These are phyloP conservation scores for Leptopterna dolabrata DNA, from an alignment of 2,888 invertebrate species.

Conservation along the genomic window DNA sequence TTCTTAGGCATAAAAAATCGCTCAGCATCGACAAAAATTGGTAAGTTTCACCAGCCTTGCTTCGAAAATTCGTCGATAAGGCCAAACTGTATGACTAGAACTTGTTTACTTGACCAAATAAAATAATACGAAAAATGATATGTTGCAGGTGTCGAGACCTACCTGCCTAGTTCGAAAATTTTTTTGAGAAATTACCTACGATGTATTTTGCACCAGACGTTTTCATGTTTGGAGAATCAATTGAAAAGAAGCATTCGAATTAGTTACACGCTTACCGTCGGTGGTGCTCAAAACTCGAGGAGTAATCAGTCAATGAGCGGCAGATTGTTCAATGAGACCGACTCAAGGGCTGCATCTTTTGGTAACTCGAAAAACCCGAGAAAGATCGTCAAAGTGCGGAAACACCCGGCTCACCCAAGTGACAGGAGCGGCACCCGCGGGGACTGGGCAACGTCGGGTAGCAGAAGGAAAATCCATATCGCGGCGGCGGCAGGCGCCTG, in stretches of 20 bases:
- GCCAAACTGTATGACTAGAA: too few relatives aligned
- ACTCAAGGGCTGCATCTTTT: not conserved
- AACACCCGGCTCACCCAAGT: not conserved
- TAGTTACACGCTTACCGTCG: not conserved
- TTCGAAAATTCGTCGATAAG: too few relatives aligned
- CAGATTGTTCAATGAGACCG: not conserved
- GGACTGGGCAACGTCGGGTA: not conserved
- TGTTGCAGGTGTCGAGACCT: too few relatives aligned
- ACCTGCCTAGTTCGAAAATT: too few relatives aligned
- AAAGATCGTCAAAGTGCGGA: not conserved
- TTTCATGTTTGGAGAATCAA: not conserved
- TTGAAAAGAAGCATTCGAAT: not conserved
- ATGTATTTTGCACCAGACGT: not conserved
- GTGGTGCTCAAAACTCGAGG: not conserved
- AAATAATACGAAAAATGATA: too few relatives aligned
- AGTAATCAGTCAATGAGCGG: not conserved
- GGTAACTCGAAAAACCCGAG: not conserved
- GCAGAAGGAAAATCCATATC: not conserved
- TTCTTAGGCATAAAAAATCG: too few relatives aligned
- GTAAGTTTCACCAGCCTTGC: too few relatives aligned
- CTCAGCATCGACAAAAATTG: too few relatives aligned
- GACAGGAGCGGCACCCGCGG: slow-evolving; percentile 11
- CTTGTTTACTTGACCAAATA: too few relatives aligned
- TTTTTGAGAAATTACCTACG: too few relatives aligned
- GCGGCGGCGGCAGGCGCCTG: not conserved